Conservation (phyloP, 2,888 invertebrate genomes). For the Parnassius smintheus region DNA sequence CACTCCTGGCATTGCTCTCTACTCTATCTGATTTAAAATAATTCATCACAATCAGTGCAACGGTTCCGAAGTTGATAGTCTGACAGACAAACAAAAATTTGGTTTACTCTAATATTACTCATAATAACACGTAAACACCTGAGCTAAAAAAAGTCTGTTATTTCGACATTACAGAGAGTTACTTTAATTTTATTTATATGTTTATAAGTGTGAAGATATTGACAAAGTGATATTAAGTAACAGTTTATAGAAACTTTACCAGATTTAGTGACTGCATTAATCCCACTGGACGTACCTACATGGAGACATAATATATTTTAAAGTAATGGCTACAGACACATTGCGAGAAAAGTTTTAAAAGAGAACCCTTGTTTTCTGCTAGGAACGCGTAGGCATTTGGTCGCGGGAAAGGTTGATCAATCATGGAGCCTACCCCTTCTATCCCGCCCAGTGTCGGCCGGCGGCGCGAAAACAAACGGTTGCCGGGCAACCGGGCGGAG, state of each 20-base stretch:
- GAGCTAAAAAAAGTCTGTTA: no score
- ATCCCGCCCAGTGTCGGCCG: slow-evolving; percentile 69
- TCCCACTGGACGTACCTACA: slow-evolving; percentile 13
- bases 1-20: no score
- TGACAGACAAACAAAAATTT: no score
- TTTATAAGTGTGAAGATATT: no score
- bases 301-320: slow-evolving; percentile 15
- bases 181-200: no score
- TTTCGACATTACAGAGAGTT: no score
- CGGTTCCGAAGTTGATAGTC: no score
- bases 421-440: slow-evolving; percentile 79
- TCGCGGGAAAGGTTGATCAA: slow-evolving; percentile 78
- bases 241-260: not conserved
- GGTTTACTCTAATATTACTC: no score
- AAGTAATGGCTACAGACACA: slow-evolving; percentile 24
- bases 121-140: no score
- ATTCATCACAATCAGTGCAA: no score
- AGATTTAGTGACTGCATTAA: not conserved
- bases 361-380: slow-evolving; percentile 43
- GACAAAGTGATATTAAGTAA: not conserved
- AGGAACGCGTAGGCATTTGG: slow-evolving; percentile 66
- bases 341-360: slow-evolving; percentile 36
- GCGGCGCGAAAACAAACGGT: slow-evolving; percentile 78
- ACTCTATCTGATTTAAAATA: no score
- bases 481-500: slow-evolving; percentile 63